Conservation (phyloP, 2,888 invertebrate genomes). For the Drosophila histrio region DNA sequence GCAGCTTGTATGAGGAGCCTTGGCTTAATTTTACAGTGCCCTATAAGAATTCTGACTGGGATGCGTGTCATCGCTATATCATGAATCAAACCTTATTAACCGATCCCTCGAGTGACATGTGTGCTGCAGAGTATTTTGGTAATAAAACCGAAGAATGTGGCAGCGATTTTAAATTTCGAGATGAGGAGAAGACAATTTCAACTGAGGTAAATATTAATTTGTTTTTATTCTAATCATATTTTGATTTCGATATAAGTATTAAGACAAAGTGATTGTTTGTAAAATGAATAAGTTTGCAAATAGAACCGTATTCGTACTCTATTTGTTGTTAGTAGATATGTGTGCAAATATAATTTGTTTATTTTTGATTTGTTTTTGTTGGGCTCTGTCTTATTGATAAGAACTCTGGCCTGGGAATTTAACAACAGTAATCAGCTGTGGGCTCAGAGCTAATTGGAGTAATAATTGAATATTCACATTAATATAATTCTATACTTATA, state of each 20-base stretch:
- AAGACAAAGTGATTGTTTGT: not conserved
- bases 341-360: not conserved
- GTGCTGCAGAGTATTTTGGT: slow-evolving; percentile 83
- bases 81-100: not conserved
- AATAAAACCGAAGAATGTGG: slow-evolving; percentile 67
- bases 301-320: not conserved
- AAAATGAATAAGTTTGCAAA: not conserved
- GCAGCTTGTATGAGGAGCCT: slow-evolving; percentile 78
- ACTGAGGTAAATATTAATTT: slow-evolving; percentile 72
- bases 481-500: too few relatives aligned
- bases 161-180: slow-evolving; percentile 77
- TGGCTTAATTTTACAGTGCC: slow-evolving; percentile 86
- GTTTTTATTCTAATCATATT: not conserved
- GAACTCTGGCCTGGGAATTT: not conserved
- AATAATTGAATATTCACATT: too few relatives aligned
- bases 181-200: slow-evolving; percentile 76
- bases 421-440: not conserved
- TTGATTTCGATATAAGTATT: not conserved
- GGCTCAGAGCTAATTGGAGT: too few relatives aligned
- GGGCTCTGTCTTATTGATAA: not conserved
- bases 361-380: not conserved
- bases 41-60: slow-evolving; percentile 54
- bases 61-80: slow-evolving; percentile 69
- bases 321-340: not conserved
- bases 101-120: slow-evolving; percentile 67